Percentiles rank a stretch among this genome's conserved stretches.
These are phyloP conservation scores for Sabatieria punctata DNA, from an alignment of 2,888 invertebrate genomes.

Conservation along the genomic window DNA sequence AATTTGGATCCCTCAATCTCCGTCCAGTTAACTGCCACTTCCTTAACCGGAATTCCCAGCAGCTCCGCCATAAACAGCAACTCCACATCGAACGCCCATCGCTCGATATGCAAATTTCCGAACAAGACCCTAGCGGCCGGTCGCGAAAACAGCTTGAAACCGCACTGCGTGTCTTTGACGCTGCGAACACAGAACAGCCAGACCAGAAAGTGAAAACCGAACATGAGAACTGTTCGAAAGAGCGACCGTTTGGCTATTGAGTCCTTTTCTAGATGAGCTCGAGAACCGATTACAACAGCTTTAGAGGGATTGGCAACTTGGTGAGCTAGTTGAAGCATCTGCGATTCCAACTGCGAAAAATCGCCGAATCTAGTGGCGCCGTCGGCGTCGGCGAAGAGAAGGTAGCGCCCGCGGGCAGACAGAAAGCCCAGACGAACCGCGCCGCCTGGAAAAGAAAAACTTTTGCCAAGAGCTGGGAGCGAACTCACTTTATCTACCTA, in stretches of 20 bases:
- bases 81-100: conserved; percentile 99
- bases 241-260: conserved; percentile 51
- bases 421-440: no score
- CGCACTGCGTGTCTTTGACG: conserved; percentile 92
- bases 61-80: conserved; percentile 75
- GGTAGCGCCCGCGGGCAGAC: conserved; percentile 61
- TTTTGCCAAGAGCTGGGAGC: no score
- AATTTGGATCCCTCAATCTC: conserved; percentile 43
- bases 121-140: conserved; percentile 47
- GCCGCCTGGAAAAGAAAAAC: no score
- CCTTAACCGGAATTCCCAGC: conserved; percentile 53
- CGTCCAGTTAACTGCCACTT: conserved; percentile 43
- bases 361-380: conserved; percentile 91
- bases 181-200: conserved; percentile 76
- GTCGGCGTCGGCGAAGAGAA: conserved; percentile 97
- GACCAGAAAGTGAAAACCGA: conserved; percentile 86
- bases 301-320: conserved; percentile 34
- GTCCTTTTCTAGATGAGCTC: conserved; percentile 84
- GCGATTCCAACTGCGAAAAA: conserved; percentile 56
- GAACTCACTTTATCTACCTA: no score
- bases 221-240: conserved; percentile 71
- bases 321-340: conserved; percentile 34
- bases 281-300: conserved; percentile 76
- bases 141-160: conserved; percentile 84
- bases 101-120: conserved; percentile 71